Conservation (phyloP, 2,888 invertebrate genomes). For the Lithosia quadra region DNA sequence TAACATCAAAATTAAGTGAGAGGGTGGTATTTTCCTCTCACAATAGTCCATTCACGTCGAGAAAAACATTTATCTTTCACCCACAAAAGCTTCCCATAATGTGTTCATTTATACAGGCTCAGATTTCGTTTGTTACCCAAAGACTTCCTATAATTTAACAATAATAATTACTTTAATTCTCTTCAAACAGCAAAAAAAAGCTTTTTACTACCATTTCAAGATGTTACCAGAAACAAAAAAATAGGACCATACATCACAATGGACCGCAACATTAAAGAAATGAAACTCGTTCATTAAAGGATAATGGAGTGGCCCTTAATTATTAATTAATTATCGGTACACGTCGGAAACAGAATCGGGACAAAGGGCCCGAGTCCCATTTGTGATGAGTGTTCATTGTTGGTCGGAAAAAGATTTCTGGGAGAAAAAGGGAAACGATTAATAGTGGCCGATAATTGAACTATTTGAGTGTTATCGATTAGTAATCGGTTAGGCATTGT, state of each 20-base stretch:
- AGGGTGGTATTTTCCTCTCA: neutral
- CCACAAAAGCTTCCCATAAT: constrained; percentile 2
- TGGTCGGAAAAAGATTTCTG: constrained; percentile 55
- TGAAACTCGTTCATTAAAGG: constrained; percentile 57
- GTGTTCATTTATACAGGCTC: neutral
- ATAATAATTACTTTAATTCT: neutral
- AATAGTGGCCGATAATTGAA: constrained; percentile 50
- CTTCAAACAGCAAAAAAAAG: neutral
- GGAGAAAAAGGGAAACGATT: constrained; percentile 50
- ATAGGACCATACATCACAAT: constrained; percentile 41
- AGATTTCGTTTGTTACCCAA: neutral
- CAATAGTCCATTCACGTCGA: neutral
- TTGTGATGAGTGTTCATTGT: constrained; percentile 61
- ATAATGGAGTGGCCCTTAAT: constrained; percentile 66
- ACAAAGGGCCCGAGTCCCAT: constrained; percentile 56
- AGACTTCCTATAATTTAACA: neutral
- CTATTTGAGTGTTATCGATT: constrained; percentile 51
- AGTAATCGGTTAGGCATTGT: constrained; percentile 44
- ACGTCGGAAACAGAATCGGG: constrained; percentile 58
- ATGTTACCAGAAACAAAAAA: constrained; percentile 32
- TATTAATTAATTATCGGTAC: constrained; percentile 70
- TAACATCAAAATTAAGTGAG: neutral
- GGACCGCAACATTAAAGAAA: constrained; percentile 50
- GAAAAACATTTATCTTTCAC: neutral
- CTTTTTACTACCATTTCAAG: constrained; percentile 25